Base-by-base conservation (phyloP, 2,113 vertebrate genomes). In the Hydropotes inermis region DNA sequence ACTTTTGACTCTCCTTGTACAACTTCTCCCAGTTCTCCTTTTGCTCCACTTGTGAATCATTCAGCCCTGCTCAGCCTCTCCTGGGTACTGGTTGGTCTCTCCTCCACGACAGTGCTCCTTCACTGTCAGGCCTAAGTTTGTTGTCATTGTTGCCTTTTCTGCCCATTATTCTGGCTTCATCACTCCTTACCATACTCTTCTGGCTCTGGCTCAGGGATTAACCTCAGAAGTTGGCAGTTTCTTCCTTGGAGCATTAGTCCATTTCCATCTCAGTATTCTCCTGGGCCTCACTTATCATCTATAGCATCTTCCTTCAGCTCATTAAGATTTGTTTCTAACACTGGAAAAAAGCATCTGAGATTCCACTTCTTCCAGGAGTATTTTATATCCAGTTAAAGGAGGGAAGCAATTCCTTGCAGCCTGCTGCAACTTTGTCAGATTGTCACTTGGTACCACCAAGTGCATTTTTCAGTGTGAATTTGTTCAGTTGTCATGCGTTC, bases 231-330 rank as follows among this genome's bases (percentile, higher is more conserved):
- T 67, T 96, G 85, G 70, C 39, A 52, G 25, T 79, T 79, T 87
- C 89, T 89, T 89, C 52, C 16, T 21, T 28, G 74, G 83, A n/a
- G 96, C 87, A 47, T 96, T 96, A 95, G 89, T 64, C 52, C 43
- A 30, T 52, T 61, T 43, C 13, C 58, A 43, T 84, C n/a, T 84
- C 13, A 27, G 33, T 28, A 9, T 91, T 94, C 92, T 79, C 67
- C 55, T 67, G 89, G 54, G 55, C 67, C n/a, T 92, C 19, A 12
- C 64, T 86, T 43, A 27, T 47, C 87, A 30, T 89, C 39, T 57
- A 33, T 81, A 78, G 89, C 82, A 28, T 87, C 61, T 84, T 91
- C 70, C 33, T 8, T n/a, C n/a, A 60, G 92, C 57, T 92, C 92
- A 81, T 87, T 52, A 76, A 79, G 88, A 82, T 70, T 81, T 14